phyloP scores from a whole-genome alignment of 2,888 invertebrate genomes.

The Apamea epomidion region DNA sequence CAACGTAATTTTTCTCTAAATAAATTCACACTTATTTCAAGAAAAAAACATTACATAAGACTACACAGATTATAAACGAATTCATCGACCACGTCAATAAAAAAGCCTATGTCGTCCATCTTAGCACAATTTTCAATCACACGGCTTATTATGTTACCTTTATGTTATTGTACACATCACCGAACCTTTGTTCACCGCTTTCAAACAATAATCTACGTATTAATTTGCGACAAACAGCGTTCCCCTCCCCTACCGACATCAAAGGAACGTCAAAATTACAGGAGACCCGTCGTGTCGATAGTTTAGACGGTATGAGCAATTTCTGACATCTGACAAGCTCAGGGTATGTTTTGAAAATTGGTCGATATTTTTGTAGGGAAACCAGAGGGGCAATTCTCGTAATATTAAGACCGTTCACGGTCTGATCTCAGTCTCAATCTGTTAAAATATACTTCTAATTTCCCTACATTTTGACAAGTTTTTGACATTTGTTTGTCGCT shows the following conservation, averaged over 20 bases:
- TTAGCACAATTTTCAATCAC: neutral
- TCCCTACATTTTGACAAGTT: too few species aligned
- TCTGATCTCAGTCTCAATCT: too few species aligned
- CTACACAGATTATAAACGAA: neutral
- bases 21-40: neutral
- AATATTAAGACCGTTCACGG: too few species aligned
- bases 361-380: neutral
- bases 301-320: slow-evolving; percentile 55
- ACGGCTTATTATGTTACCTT: neutral
- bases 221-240: slow-evolving; percentile 60
- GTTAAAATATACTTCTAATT: too few species aligned
- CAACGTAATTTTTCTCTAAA: neutral
- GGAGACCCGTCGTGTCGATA: slow-evolving; percentile 44
- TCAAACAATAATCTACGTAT: slow-evolving; percentile 28
- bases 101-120: neutral
- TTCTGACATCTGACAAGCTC: slow-evolving; percentile 36
- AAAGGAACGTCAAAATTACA: slow-evolving; percentile 62
- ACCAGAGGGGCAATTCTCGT: too few species aligned
- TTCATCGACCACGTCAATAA: neutral
- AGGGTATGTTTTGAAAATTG: neutral
- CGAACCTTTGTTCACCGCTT: slow-evolving; percentile 8
- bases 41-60: neutral
- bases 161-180: neutral
- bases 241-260: slow-evolving; percentile 50
- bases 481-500: too few species aligned